These are phyloP conservation scores for Polydrusus tereticollis DNA, from an alignment of 2,888 invertebrate genomes.

Conservation along the genomic window DNA sequence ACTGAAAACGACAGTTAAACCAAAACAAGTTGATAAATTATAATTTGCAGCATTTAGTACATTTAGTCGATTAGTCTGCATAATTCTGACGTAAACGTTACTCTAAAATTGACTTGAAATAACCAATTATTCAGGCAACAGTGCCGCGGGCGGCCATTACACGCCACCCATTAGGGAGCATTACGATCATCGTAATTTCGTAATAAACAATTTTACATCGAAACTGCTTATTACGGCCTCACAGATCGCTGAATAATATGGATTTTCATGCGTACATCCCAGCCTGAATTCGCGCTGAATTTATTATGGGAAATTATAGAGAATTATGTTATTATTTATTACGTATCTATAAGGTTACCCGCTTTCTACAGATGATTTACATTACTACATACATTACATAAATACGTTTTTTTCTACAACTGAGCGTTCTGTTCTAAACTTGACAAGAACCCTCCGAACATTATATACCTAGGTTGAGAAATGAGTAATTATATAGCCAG, in stretches of 20 bases:
- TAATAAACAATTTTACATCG: conserved; percentile 17
- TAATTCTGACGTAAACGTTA: conserved; percentile 21
- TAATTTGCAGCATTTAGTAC: conserved; percentile 1
- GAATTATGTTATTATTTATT: conserved; percentile 6
- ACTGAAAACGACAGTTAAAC: no score
- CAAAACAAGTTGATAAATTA: conserved; percentile 1
- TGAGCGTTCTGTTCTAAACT: no score
- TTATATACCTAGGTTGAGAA: no score
- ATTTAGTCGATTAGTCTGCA: conserved; percentile 5
- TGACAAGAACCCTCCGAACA: no score
- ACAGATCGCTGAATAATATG: conserved; percentile 26
- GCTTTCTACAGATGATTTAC: no score
- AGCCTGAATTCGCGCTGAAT: conserved; percentile 5
- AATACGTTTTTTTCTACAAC: no score
- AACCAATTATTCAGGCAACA: conserved; percentile 15
- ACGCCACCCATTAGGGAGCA: conserved; percentile 16
- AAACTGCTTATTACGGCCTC: conserved; percentile 27
- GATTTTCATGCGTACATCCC: conserved; percentile 2
- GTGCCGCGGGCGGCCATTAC: conserved; percentile 23
- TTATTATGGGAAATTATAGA: neutral
- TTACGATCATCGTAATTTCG: conserved; percentile 4
- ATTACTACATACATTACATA: no score
- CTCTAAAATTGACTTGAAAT: conserved; percentile 25
- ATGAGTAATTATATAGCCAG: no score
- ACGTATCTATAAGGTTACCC: no score